Conservation (phyloP, 1,140 invertebrate genomes). For the Carposina sasakii region DNA sequence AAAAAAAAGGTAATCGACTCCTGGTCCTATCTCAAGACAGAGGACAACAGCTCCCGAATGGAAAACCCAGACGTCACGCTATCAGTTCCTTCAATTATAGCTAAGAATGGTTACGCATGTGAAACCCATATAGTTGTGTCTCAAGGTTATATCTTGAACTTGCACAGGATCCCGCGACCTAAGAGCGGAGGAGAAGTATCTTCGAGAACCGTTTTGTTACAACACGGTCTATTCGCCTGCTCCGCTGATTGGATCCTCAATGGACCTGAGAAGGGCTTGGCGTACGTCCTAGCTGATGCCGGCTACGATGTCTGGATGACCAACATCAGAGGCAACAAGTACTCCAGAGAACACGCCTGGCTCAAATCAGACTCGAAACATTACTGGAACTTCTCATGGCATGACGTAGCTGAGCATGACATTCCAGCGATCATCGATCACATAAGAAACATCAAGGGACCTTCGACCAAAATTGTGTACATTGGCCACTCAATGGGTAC, state of each 20-base stretch:
- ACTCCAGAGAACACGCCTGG: slow-evolving; percentile 71
- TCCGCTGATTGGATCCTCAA: slow-evolving; percentile 85
- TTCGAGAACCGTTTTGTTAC: slow-evolving; percentile 74
- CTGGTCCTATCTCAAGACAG: slow-evolving; percentile 35
- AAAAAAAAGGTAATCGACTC: slow-evolving; percentile 35
- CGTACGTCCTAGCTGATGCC: slow-evolving; percentile 75
- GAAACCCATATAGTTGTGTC: slow-evolving; percentile 79
- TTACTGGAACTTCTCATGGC: slow-evolving; percentile 80
- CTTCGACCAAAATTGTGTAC: slow-evolving; percentile 73
- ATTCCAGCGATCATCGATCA: slow-evolving; percentile 83
- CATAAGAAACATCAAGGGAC: slow-evolving; percentile 72
- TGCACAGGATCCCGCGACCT: slow-evolving; percentile 79
- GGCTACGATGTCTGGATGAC: slow-evolving; percentile 81
- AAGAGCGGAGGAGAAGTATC: slow-evolving; percentile 25
- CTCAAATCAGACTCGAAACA: slow-evolving; percentile 62
- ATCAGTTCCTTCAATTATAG: slow-evolving; percentile 73
- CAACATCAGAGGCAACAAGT: slow-evolving; percentile 77
- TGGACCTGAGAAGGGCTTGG: slow-evolving; percentile 75
- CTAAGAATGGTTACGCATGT: slow-evolving; percentile 77
- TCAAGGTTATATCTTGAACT: slow-evolving; percentile 81
- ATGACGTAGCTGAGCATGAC: slow-evolving; percentile 82
- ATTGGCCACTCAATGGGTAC: slow-evolving; percentile 83
- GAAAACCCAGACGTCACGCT: slow-evolving; percentile 54
- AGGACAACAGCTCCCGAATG: slow-evolving; percentile 30
- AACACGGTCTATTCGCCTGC: slow-evolving; percentile 84